A percentile compares a stretch with the other conserved stretches of the same genome.
These are phyloP conservation scores for Buceros bicornis DNA, from an alignment of 2,797 vertebrate species.

Conservation along the genomic window DNA sequence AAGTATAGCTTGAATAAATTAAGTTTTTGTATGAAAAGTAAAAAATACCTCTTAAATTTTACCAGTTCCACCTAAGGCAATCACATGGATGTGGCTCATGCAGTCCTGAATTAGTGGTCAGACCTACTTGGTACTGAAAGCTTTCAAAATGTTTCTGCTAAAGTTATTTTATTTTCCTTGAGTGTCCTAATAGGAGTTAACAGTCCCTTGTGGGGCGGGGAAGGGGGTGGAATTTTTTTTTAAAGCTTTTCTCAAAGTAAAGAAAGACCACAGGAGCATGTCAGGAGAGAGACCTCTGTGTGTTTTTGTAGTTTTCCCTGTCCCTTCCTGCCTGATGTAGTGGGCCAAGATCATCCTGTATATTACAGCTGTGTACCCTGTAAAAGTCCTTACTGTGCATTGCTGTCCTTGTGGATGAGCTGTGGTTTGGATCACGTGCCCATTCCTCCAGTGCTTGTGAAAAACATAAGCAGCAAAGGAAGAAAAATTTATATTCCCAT, in stretches of 20 bases:
- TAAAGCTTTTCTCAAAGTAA: neutral
- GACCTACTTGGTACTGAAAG: neutral
- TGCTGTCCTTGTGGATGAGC: neutral
- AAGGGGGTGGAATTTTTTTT: neutral
- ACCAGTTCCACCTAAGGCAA: neutral
- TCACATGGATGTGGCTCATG: neutral
- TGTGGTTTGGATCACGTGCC: rapidly evolving
- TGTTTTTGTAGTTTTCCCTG: neutral
- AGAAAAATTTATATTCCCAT: neutral
- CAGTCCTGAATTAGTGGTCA: neutral
- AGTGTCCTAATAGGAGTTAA: neutral
- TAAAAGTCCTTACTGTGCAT: neutral
- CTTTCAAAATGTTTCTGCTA: neutral
- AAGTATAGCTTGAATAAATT: neutral
- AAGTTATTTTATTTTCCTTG: neutral
- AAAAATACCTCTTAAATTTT: neutral
- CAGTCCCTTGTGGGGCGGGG: neutral
- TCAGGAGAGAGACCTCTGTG: neutral
- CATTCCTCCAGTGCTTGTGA: neutral
- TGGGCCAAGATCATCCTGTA: neutral
- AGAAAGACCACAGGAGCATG: neutral
- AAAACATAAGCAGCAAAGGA: neutral
- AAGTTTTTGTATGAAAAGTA: neutral
- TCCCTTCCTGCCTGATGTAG: neutral
- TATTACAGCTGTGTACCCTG: neutral